These are phyloP conservation scores for Smittia aterrima DNA, from an alignment of 2,888 invertebrate genomes.

Conservation along the genomic window DNA sequence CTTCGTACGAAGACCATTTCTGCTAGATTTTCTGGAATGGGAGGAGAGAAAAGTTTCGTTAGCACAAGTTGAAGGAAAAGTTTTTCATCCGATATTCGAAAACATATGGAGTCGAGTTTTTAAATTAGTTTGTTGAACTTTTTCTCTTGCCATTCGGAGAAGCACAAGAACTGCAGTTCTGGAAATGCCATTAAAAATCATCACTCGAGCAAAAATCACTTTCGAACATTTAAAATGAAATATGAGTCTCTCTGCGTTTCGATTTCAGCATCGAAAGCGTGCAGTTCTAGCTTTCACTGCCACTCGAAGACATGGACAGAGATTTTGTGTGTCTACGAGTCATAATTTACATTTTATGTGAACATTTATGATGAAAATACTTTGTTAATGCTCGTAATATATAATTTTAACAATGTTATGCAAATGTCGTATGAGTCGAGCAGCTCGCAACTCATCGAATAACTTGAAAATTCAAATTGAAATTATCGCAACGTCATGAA, in stretches of 20 bases:
- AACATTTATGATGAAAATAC: constrained; percentile 14
- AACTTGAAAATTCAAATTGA: not conserved
- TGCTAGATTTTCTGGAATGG: not conserved
- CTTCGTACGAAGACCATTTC: constrained; percentile 19
- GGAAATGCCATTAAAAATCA: not conserved
- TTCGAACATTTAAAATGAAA: constrained; percentile 10
- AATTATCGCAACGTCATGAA: constrained; percentile 12
- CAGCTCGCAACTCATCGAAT: not conserved
- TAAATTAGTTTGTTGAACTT: not conserved
- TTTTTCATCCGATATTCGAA: not conserved
- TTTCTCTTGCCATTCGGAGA: not conserved
- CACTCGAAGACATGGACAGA: not conserved
- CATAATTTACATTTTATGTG: not conserved
- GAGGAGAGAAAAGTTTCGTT: not conserved
- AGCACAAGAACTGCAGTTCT: not conserved
- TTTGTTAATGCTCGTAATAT: not conserved
- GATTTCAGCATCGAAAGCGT: not conserved
- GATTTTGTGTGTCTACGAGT: not conserved
- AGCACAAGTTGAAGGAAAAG: not conserved
- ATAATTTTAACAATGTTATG: not conserved
- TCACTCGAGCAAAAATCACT: not conserved
- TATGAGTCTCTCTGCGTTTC: not conserved
- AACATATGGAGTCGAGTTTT: not conserved
- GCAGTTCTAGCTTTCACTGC: not conserved
- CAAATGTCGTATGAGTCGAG: not conserved